Base-by-base conservation (phyloP, 1,140 invertebrate genomes). In the Bombus impatiens region DNA sequence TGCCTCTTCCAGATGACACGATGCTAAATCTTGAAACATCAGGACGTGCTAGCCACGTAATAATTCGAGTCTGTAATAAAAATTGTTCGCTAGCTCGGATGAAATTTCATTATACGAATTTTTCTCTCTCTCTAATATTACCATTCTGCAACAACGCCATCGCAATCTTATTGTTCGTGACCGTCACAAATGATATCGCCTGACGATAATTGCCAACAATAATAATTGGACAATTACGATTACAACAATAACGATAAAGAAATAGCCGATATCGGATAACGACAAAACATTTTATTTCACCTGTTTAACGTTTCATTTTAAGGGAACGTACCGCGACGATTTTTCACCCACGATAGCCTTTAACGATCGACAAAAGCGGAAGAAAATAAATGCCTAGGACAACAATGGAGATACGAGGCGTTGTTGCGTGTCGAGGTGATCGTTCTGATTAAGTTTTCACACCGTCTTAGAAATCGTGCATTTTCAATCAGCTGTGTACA, bases 381-480 rank as follows among this genome's bases (percentile, higher is more conserved):
- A 62, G 59, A 62, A 62, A 62, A 62, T 12, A n/a, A 13, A 62
- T 13, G 25, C 12, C n/a, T 15, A 0, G 9, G 6, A 62, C n/a
- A 59, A 62, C 32, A n/a, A 77, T 18, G 28, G 2, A 32, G 18
- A 8, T 22, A 35, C 35, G 18, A n/a, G 35, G 47, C 1, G 53
- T 57, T 77, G 2, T 37, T 59, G 32, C 35, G 4, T 40, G 35
- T 25, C 25, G 25, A 32, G 37, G 1, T 32, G 37, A 42, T 72
- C 3, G 28, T 25, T 32, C 9, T 10, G 4, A 78, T 32, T 3
- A 65, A 68, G n/a, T 47, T 35, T 68, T 12, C 15, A 42, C 37
- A 3, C 28, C 22, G 28, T 40, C 35, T 82, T 76, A 82, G 70
- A 82, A 76, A 82, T 82, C 80, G 25, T 15, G n/a, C 8, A 8